Conservation (phyloP, 2,888 invertebrate species). For the Ellobium chinense region DNA sequence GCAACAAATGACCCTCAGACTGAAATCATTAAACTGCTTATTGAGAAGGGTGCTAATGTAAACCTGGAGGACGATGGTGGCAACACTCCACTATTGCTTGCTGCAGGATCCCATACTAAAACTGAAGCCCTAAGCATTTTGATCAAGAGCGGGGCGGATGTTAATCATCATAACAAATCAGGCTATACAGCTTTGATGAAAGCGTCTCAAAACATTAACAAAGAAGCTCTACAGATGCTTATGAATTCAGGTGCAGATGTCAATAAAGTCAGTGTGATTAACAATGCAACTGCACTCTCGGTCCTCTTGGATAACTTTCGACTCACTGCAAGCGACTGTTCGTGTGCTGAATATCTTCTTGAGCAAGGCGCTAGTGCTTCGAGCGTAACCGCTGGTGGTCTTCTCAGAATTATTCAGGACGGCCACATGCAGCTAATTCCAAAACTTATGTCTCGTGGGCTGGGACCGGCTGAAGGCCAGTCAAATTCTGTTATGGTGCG, state of each 20-base stretch:
- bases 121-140: not conserved
- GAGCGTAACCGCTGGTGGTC: not conserved
- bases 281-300: not conserved
- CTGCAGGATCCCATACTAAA: not conserved
- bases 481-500: not conserved
- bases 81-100: not conserved
- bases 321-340: not conserved
- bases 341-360: not conserved
- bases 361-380: conserved; percentile 9
- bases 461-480: not conserved
- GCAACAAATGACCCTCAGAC: not conserved
- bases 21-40: not conserved
- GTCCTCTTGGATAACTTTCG: not conserved
- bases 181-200: conserved; percentile 18
- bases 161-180: not conserved
- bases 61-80: not conserved
- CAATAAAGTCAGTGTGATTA: conserved; percentile 1
- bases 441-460: not conserved
- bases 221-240: not conserved
- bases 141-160: not conserved
- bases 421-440: not conserved
- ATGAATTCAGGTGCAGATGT: conserved; percentile 18
- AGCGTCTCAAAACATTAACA: not conserved
- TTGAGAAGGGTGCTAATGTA: not conserved
- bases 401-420: not conserved